Base-by-base conservation (phyloP, 2,888 invertebrate genomes). In the Synanthedon tipuliformis region DNA sequence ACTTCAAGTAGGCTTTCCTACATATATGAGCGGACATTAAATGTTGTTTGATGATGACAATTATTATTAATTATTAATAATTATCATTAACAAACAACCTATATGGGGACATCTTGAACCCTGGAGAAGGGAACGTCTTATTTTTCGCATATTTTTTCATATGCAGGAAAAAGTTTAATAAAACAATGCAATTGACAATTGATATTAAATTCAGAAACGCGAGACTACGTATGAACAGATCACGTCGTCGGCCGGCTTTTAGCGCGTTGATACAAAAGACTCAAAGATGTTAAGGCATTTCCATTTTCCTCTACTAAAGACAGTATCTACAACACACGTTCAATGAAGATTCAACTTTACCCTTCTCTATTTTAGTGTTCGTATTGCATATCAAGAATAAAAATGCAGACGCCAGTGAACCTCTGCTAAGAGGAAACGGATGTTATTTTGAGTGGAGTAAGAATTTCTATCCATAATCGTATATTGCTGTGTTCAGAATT, bases 371-470 rank as follows among this genome's bases (percentile, higher is more conserved):
- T 55, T 23, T 55, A 73, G 54, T 55, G 57, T 55, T 15, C 5
- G 59, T 51, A 56, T 54, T 56, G 48, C 48, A 40, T 13, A 51
- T 51, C 40, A 52, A 55, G 55, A 49, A 45, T 15, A 45, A 49
- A 49, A 49, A 18, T 16, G 23, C 49, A 50, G 8, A 40, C 63
- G 59, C 62, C 57, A 68, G 67, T 66, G 77, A 85, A 85, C 74
- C 83, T 71, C 73, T 81, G 84, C 79, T 81, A 75, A 80, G 73
- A 80, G 75, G 81, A 76, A 80, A 76, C 78, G 73, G 76, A 79
- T 82, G 84, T 81, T 83, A 81, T 84, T 83, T 83, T 84, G 81
- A 85, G 71, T 79, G 77, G 74, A 80, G 81, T 84, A 85, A 82
- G 78, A 84, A 83, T 81, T 80, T 78, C 78, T 78, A 81, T 82